Percentiles rank a stretch among this genome's conserved stretches.
These are phyloP conservation scores for Mormyrops attenuatus DNA, from an alignment of 2,797 vertebrate species.

Conservation along the genomic window DNA sequence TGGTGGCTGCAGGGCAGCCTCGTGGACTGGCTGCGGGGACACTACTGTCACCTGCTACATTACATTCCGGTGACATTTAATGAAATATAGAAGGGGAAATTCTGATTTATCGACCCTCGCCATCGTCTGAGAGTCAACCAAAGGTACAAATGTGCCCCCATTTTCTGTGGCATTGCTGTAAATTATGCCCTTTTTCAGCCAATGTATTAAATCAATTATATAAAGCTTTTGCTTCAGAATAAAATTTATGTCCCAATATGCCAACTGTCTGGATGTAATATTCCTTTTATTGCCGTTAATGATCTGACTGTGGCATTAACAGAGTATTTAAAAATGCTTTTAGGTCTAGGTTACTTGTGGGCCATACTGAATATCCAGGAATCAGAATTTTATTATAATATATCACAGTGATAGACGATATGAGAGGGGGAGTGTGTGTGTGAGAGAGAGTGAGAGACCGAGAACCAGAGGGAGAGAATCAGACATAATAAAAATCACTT, in stretches of 20 bases:
- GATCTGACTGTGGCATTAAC: slow-evolving; percentile 7
- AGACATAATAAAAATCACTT: neutral
- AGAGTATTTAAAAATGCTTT: slow-evolving; percentile 9
- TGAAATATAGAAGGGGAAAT: neutral
- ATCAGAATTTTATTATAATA: slow-evolving; percentile 2
- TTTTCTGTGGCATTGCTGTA: neutral
- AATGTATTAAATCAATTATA: slow-evolving; percentile 7
- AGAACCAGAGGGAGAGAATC: neutral
- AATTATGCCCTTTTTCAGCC: slow-evolving; percentile 8
- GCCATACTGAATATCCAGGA: neutral
- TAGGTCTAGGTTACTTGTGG: neutral
- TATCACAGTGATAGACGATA: neutral
- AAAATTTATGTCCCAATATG: slow-evolving; percentile 12
- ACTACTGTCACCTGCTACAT: neutral
- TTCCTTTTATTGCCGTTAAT: slow-evolving; percentile 6
- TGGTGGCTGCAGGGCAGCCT: neutral
- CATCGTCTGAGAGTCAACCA: neutral
- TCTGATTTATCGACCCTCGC: neutral
- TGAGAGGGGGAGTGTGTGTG: neutral
- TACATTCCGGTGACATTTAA: slow-evolving; percentile 5
- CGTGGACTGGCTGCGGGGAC: neutral
- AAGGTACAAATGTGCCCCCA: neutral
- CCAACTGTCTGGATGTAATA: slow-evolving; percentile 3
- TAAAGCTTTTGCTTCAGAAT: neutral
- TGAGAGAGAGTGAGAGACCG: neutral